Evolutionary conservation across 30 jellyfish, hydroid and myxozoan genomes (phyloP).

Genomic region (Aurelia sp.): DNA sequence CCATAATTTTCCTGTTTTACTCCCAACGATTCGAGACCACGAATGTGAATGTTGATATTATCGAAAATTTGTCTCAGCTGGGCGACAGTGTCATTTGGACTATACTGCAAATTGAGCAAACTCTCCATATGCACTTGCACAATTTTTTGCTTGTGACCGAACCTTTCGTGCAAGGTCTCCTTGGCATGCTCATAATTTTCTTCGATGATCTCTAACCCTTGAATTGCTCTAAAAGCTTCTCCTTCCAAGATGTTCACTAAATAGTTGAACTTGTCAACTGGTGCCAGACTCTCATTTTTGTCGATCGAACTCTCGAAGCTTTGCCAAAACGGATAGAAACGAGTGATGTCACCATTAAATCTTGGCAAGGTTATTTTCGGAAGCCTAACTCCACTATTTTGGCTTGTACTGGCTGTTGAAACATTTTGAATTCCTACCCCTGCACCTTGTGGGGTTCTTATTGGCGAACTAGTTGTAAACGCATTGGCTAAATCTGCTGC

Average conservation of each 20-base stretch:
- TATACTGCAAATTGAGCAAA: background rate
- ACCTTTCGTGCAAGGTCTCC: too few relatives aligned
- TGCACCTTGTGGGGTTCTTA: too few relatives aligned
- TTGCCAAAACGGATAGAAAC: background rate
- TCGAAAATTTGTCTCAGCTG: constrained; percentile 53
- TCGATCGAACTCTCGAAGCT: constrained; percentile 9
- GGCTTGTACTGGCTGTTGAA: background rate
- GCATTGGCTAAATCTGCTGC: background rate
- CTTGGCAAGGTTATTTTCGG: constrained; percentile 23
- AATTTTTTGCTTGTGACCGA: too few relatives aligned
- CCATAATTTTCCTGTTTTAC: constrained; percentile 46
- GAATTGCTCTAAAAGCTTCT: background rate
- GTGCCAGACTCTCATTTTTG: background rate
- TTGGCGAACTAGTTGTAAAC: constrained; percentile 7
- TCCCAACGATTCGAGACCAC: constrained; percentile 71
- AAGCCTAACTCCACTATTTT: constrained; percentile 3
- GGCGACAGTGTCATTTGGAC: constrained; percentile 10
- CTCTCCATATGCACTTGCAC: too few relatives aligned
- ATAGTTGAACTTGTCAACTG: constrained; percentile 8
- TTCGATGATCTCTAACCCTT: constrained; percentile 1
- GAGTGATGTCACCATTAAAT: background rate
- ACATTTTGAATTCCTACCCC: background rate
- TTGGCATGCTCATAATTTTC: background rate
- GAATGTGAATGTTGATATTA: constrained; percentile 43
- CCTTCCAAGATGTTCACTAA: background rate